Evolutionary conservation across 2,113 vertebrate genomes (phyloP), one percentile per base, ranked within the genome.

Genomic region (Perca schrenkii): DNA sequence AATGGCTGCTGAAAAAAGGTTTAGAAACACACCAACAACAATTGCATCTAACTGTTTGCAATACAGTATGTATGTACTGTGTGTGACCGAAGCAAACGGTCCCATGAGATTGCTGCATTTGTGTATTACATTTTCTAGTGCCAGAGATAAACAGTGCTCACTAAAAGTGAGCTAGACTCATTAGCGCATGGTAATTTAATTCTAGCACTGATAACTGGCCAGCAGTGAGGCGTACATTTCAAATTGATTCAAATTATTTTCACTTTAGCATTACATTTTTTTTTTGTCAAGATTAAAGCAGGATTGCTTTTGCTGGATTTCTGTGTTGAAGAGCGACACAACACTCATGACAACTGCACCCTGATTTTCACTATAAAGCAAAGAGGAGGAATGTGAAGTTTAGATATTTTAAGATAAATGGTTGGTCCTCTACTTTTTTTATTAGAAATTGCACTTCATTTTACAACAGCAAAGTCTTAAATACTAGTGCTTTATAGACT

Each of bases 401-500:
- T 62, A 50, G 1, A 81, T 60, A 56, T 63, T 78, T 62, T 47
- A 34, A 31, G 64, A 53, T 40, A 67, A 64, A 87, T 74, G 60
- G 64, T 52, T 53, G 21, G 52, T 69, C 12, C 56, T 66, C 25
- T 58, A 21, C 11, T 62, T 68, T 85, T 85, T 66, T 63, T 65
- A 81, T 82, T 58, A 69, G 19, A 25, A 74, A 80, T 64, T 84
- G 21, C 50, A 80, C 61, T 88, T 77, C 17, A 53, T 73, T 87
- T 80, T 74, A 88, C 68, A 73, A 62, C 76, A 71, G 73, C 40
- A 64, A 12, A 62, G 57, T 67, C 68, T 79, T 71, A 69, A 78
- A 86, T 62, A 49, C 2, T 53, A n/a, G 53, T 54, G 2, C 77
- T 88, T 89, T 77, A 90, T 79, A 67, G 70, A 83, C 74, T 73